These are phyloP conservation scores for Ctena decussata DNA, from an alignment of 2,888 invertebrate species.

Conservation along the genomic window DNA sequence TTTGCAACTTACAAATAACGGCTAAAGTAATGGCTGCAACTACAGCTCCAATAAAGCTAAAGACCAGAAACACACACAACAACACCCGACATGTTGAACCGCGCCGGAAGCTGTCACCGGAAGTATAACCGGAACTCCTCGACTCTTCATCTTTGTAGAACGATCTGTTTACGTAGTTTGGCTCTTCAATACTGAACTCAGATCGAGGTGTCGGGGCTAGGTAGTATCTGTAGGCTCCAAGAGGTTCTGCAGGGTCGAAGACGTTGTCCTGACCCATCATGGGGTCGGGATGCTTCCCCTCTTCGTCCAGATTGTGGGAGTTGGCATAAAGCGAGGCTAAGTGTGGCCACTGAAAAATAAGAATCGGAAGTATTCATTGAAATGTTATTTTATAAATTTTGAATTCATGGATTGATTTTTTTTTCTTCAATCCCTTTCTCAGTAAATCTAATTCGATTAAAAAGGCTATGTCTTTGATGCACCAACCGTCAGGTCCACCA, in stretches of 20 bases:
- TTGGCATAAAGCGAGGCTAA: conserved; percentile 68
- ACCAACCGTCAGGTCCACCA: no score
- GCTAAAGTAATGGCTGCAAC: conserved; percentile 66
- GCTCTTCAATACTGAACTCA: conserved; percentile 63
- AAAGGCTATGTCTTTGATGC: no score
- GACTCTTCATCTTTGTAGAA: conserved; percentile 66
- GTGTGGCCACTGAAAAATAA: conserved; percentile 67
- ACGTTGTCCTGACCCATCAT: conserved; percentile 67
- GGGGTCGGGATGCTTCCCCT: conserved; percentile 60
- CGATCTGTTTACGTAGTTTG: conserved; percentile 40
- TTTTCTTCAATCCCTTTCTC: no score
- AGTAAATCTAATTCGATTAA: no score
- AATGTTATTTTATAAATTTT: no score
- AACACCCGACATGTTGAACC: conserved; percentile 67
- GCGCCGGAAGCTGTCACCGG: conserved; percentile 61
- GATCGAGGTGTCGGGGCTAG: conserved; percentile 55
- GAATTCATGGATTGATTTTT: no score
- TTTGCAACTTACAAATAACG: conserved; percentile 72
- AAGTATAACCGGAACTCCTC: conserved; percentile 63
- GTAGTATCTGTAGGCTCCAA: conserved; percentile 64
- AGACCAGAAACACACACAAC: conserved; percentile 64
- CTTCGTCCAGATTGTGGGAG: conserved; percentile 64
- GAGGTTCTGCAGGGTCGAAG: conserved; percentile 63
- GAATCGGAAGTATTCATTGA: no score
- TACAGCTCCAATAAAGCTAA: conserved; percentile 67